Percentiles rank a stretch among this genome's conserved stretches.
Conservation (phyloP, 1,140 invertebrate species). For the Argopecten irradians region DNA sequence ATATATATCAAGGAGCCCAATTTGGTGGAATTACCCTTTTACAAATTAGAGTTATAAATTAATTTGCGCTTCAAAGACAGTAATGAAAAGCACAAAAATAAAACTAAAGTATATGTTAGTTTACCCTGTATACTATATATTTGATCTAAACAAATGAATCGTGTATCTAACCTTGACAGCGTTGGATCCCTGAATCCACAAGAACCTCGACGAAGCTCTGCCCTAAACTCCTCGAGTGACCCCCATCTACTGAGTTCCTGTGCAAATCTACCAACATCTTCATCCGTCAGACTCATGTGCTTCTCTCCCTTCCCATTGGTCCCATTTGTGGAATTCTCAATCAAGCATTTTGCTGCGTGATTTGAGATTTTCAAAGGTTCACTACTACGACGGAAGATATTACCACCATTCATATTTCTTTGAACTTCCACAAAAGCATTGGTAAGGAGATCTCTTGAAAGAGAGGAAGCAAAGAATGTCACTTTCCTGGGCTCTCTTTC, state of each 20-base stretch:
- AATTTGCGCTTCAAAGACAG: no score
- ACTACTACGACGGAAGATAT: slow-evolving; percentile 63
- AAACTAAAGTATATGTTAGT: no score
- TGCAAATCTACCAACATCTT: slow-evolving; percentile 53
- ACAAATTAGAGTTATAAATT: no score
- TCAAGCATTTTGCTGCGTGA: slow-evolving; percentile 46
- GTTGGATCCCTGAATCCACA: slow-evolving; percentile 66
- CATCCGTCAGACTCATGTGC: slow-evolving; percentile 54
- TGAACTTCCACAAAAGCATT: slow-evolving; percentile 56
- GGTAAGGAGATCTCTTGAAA: slow-evolving; percentile 50
- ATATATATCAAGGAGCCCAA: no score
- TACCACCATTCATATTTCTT: slow-evolving; percentile 51
- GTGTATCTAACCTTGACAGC: slow-evolving; percentile 51
- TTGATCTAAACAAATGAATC: no score
- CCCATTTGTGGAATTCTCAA: slow-evolving; percentile 37
- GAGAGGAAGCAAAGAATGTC: slow-evolving; percentile 43
- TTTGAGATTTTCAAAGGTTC: slow-evolving; percentile 63
- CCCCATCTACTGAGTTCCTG: slow-evolving; percentile 36
- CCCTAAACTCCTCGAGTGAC: slow-evolving; percentile 35
- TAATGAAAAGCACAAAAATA: no score
- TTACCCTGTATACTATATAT: no score
- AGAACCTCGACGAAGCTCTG: slow-evolving; percentile 47
- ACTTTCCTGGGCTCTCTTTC: slow-evolving; percentile 30
- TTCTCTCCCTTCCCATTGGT: slow-evolving; percentile 31
- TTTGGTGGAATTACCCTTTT: no score